Evolutionary conservation across 2,797 vertebrate species (phyloP).

Genomic region (Pagetopsis macropterus): DNA sequence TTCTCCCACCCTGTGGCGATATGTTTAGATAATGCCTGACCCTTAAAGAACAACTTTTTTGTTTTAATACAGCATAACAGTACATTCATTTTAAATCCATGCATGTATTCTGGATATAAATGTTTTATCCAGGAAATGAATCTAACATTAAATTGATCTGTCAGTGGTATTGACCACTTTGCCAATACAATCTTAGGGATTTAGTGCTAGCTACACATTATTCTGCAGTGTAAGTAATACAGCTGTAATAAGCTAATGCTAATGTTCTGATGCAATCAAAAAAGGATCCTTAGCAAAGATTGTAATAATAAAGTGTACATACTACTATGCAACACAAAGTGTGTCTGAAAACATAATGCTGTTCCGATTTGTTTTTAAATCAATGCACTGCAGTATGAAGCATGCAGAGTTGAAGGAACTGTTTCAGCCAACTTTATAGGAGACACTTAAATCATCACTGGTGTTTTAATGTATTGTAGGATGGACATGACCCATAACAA

Average conservation of each 20-base stretch:
- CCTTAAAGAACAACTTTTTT: too few species aligned
- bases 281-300: too few species aligned
- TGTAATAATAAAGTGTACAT: too few species aligned
- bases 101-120: background rate
- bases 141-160: background rate
- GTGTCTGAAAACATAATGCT: too few species aligned
- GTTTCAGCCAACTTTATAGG: background rate
- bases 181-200: background rate
- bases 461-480: background rate
- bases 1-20: too few species aligned
- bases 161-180: background rate
- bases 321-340: too few species aligned
- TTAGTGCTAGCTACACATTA: background rate
- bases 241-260: background rate
- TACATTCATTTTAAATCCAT: background rate
- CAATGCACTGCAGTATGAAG: too few species aligned
- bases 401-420: too few species aligned
- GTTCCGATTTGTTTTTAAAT: too few species aligned
- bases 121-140: background rate
- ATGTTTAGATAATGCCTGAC: too few species aligned
- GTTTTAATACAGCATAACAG: background rate
- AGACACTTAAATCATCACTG: background rate
- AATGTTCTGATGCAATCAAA: background rate
- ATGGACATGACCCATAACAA: background rate
- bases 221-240: background rate